Conservation (phyloP, 2,888 invertebrate genomes). For the Laspeyria flexula region DNA sequence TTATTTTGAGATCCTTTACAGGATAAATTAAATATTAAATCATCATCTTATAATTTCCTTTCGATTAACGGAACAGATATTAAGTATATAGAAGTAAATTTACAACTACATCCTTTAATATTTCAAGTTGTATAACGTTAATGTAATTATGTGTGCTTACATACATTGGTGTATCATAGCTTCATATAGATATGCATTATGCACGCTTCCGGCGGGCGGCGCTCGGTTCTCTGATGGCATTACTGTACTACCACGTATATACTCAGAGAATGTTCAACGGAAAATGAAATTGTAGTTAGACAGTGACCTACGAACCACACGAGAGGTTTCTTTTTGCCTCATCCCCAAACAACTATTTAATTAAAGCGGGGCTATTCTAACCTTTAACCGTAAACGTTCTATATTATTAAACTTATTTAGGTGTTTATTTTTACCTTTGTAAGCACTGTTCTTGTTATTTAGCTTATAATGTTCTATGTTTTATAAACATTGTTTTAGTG, state of each 20-base stretch:
- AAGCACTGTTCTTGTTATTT: too few relatives aligned
- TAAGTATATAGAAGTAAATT: too few relatives aligned
- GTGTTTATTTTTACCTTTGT: too few relatives aligned
- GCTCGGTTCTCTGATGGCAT: slow-evolving; percentile 49
- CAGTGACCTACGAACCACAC: slow-evolving; percentile 12
- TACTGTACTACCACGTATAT: slow-evolving; percentile 37
- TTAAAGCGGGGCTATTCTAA: neutral
- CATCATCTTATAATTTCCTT: too few relatives aligned
- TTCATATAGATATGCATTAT: slow-evolving; percentile 49
- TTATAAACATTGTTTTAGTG: too few relatives aligned
- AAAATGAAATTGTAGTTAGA: slow-evolving; percentile 40
- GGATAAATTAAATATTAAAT: too few relatives aligned
- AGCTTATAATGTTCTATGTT: too few relatives aligned
- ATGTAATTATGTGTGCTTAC: slow-evolving; percentile 26
- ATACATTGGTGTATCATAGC: slow-evolving; percentile 29
- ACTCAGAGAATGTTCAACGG: slow-evolving; percentile 26
- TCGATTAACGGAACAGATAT: too few relatives aligned
- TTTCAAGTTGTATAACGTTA: slow-evolving; percentile 17
- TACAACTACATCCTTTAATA: slow-evolving; percentile 5
- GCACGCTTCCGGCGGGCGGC: slow-evolving; percentile 49
- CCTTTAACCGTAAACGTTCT: neutral
- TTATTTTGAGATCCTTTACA: too few relatives aligned
- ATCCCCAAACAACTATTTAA: slow-evolving; percentile 9
- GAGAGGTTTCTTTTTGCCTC: slow-evolving; percentile 13
- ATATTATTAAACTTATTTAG: too few relatives aligned